phyloP scores from a whole-genome alignment of 2,888 invertebrate genomes.

The Torymus tubicola region DNA sequence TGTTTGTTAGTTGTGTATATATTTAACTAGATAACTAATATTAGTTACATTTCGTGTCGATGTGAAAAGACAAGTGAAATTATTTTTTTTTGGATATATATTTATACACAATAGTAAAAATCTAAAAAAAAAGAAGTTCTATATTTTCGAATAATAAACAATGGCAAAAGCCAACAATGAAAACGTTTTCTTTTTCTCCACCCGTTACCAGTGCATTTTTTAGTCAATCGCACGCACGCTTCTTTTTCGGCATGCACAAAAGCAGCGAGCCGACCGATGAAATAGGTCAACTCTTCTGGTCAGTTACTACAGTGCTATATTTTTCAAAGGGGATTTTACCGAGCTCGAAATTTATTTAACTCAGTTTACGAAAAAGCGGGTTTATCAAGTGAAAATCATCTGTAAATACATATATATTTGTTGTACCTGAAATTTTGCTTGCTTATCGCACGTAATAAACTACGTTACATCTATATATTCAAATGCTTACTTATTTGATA shows the following conservation, averaged over 20 bases:
- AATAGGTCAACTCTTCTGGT: slow-evolving; percentile 51
- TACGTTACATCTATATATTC: too few relatives aligned
- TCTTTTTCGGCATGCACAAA: slow-evolving; percentile 38
- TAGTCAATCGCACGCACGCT: slow-evolving; percentile 44
- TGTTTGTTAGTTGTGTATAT: too few relatives aligned
- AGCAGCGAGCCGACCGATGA: slow-evolving; percentile 35
- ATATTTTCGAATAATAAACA: slow-evolving; percentile 7
- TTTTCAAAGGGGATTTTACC: slow-evolving; percentile 38
- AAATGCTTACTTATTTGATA: too few relatives aligned
- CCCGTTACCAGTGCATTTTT: slow-evolving; percentile 50
- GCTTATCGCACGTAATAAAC: too few relatives aligned
- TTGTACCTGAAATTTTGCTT: too few relatives aligned
- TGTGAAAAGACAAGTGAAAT: too few relatives aligned
- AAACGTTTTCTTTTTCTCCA: slow-evolving; percentile 29
- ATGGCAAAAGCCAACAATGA: slow-evolving; percentile 43
- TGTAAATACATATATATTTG: too few relatives aligned
- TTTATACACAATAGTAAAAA: not conserved
- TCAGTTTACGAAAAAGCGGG: slow-evolving; percentile 9
- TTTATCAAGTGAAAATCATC: slow-evolving; percentile 12
- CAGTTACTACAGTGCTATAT: slow-evolving; percentile 38
- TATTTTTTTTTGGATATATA: not conserved
- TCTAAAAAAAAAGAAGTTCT: slow-evolving; percentile 66
- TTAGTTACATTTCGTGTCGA: too few relatives aligned
- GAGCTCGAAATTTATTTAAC: slow-evolving; percentile 39
- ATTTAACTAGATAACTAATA: too few relatives aligned